Evolutionary conservation across 2,888 invertebrate species (phyloP).

Genomic region (Myopa tessellatipennis): DNA sequence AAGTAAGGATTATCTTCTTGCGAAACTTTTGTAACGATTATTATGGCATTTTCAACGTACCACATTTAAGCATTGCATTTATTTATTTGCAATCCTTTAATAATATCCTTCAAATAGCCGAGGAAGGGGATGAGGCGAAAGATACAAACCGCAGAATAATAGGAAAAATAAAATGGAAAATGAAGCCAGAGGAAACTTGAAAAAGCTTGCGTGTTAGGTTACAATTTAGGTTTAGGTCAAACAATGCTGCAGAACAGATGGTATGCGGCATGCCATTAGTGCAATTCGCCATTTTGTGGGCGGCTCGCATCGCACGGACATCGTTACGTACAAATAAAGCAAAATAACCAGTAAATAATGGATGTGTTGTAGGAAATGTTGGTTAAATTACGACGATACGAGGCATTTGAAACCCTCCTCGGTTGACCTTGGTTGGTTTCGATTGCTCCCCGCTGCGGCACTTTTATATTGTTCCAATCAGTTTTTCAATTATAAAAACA

Average conservation of each 20-base stretch:
- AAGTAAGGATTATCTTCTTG: background rate
- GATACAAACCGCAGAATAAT: background rate
- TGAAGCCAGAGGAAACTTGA: background rate
- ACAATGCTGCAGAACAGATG: slow-evolving; percentile 51
- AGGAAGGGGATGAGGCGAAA: slow-evolving; percentile 17
- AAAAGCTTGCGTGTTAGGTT: slow-evolving; percentile 57
- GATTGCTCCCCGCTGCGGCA: background rate
- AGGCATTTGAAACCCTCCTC: background rate
- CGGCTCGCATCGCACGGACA: background rate
- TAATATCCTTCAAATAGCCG: background rate
- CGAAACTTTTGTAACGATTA: background rate
- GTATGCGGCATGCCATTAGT: background rate
- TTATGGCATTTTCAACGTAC: background rate
- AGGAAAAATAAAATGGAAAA: background rate
- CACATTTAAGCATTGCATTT: background rate
- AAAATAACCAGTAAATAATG: background rate
- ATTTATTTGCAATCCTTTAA: background rate
- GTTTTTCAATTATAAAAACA: background rate
- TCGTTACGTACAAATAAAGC: too few species aligned
- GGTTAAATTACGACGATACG: background rate
- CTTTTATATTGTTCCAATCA: too few species aligned
- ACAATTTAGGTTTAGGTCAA: slow-evolving; percentile 65
- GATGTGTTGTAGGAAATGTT: background rate
- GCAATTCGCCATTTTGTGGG: background rate
- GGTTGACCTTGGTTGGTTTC: background rate